Evolutionary conservation across 2,113 vertebrate genomes (phyloP), one percentile per base, ranked within the genome.

Genomic region (Lathamus discolor): DNA sequence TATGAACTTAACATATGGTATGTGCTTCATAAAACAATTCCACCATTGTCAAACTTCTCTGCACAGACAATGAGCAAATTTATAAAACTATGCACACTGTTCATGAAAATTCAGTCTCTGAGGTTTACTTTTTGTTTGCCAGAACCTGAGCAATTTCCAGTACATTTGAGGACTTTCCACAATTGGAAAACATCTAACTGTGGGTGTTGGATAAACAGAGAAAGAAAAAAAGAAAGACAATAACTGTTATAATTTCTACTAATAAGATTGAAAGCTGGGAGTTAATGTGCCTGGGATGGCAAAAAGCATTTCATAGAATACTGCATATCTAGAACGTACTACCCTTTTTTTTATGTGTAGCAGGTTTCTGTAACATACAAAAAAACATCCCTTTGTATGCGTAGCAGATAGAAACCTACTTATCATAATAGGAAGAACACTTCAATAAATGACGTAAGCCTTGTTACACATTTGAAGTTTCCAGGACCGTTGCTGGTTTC

Each of bases 31-130:
- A 49, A 88, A 86, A 93, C 69, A 92, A 14, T 82, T 88, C 83
- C 90, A 14, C 76, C 43, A 88, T 92, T 93, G 90, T 96, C 59
- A 83, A 84, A 29, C 25, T 80, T 51, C 76, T 64, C 81, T 73
- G 22, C 19, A 55, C 80, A 90, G 89, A 94, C 62, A 94, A 74
- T 86, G 80, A 75, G 83, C 19, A 68, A 68, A 78, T 88, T 59
- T 51, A 52, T 61, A 72, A 29, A 27, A 33, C 39, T 83, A 25
- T 28, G 25, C 37, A 79, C 20, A 48, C 8, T 72, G 27, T 41
- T n/a, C 57, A 37, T 54, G 43, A 85, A 88, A 91, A 90, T 62
- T 68, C 52, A 82, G 27, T 90, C 92, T 90, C 85, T 90, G 29
- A 55, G 64, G 85, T 44, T 81, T 81, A 19, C 6, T 64, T 80